Base-by-base conservation (phyloP, 2,888 invertebrate species). In the Epiblema foenella region DNA sequence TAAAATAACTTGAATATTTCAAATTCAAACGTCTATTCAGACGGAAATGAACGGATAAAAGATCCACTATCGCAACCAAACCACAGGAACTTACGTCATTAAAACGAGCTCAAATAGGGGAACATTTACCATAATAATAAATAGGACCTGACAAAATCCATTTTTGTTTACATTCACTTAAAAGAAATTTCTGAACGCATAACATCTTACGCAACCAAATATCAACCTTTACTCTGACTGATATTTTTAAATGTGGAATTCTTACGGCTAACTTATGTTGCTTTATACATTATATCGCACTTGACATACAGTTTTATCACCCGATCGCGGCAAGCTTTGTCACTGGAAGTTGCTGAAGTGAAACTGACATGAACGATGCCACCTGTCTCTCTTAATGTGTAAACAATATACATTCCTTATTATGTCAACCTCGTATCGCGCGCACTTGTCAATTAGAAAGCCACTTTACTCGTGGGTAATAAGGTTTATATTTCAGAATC, bases 331-430 rank as follows among this genome's bases (percentile, higher is more conserved):
- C 69, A 66, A 64, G 72, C 68, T 74, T 70, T 71, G 73, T 74
- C 74, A 69, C 73, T 37, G 58, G 60, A 64, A 71, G 66, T 49
- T 49, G 70, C 46, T 46, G 46, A n/a, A 65, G 69, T 73, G 75
- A 75, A 75, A 75, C 74, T 74, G 65, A 69, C 72, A 29, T 75
- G 73, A 74, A 42, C 69, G 64, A 74, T 64, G 64, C 62, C 64
- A 66, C 56, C 65, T 62, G 62, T 49, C 64, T 29, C 63, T 63
- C 66, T 73, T 65, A 67, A 73, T 73, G 66, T 60, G 65, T 57
- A 67, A 72, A 70, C 62, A 68, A 3, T 24, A 24, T 49, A 62
- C 33, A 33, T 39, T 59, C 7, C 62, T 51, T 62, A 33, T 17
- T 49, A 33, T 33, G 11, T 33, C 33, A 18, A 51, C 3, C 17